phyloP scores from a whole-genome alignment of 2,888 invertebrate species.

The Drosophila antonietae region DNA sequence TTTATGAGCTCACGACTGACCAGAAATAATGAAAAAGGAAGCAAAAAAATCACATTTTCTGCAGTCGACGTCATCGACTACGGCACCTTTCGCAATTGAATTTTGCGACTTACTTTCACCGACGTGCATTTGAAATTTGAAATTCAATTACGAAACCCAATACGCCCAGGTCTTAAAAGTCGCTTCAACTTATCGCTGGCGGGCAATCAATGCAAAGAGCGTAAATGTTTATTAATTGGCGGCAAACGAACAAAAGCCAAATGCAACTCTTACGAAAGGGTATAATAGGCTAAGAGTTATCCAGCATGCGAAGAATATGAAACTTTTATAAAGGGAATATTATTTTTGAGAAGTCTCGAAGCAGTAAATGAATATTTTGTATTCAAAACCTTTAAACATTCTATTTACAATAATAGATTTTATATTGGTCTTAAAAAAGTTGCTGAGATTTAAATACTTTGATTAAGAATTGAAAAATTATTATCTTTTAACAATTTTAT shows the following conservation, averaged over 20 bases:
- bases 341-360: too few species aligned
- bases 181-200: constrained; percentile 49
- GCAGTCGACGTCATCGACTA: constrained; percentile 36
- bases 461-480: too few species aligned
- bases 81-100: constrained; percentile 38
- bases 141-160: constrained; percentile 73
- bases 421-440: too few species aligned
- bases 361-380: too few species aligned
- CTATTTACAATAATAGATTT: too few species aligned
- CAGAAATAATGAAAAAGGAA: constrained; percentile 17
- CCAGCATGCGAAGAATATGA: neutral
- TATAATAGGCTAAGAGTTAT: constrained; percentile 10
- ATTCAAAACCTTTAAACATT: too few species aligned
- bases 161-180: constrained; percentile 65
- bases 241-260: constrained; percentile 26
- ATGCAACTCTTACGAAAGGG: neutral
- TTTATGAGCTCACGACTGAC: constrained; percentile 62
- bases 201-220: constrained; percentile 64
- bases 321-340: too few species aligned
- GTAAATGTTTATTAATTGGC: constrained; percentile 73
- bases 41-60: constrained; percentile 20
- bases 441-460: too few species aligned
- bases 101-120: constrained; percentile 69
- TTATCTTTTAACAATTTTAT: too few species aligned
- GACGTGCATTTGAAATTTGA: constrained; percentile 56